phyloP scores from a whole-genome alignment of 2,888 invertebrate genomes.

The Lasioglossum oenotherae region DNA sequence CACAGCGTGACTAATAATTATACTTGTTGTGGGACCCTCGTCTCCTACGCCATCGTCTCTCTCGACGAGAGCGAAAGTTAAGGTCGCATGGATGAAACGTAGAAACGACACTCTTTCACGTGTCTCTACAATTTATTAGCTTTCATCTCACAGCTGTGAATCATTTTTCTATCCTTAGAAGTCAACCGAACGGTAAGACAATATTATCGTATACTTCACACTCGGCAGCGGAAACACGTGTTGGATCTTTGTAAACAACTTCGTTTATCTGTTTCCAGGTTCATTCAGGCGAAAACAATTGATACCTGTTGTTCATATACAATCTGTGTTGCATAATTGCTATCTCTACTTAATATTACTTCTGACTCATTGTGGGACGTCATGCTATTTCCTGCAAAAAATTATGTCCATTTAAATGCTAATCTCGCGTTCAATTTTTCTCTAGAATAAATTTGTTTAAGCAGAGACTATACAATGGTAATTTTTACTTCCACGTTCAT shows the following conservation, averaged over 20 bases:
- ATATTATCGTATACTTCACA: not conserved
- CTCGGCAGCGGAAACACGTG: not conserved
- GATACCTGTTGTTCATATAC: not conserved
- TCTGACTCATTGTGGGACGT: not conserved
- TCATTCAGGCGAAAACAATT: not conserved
- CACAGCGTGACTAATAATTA: conserved; percentile 73
- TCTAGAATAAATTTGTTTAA: too few relatives aligned
- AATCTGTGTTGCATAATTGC: not conserved
- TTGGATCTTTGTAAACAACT: not conserved
- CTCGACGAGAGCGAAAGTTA: conserved; percentile 53
- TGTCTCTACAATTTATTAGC: not conserved
- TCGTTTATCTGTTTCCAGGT: not conserved
- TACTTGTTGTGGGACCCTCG: conserved; percentile 60
- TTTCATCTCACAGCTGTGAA: not conserved
- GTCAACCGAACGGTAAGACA: not conserved
- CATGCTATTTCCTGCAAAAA: not conserved
- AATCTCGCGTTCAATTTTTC: too few relatives aligned
- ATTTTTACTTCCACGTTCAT: not conserved
- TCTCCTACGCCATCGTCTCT: conserved; percentile 61
- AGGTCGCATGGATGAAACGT: conserved; percentile 38
- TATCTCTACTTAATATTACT: not conserved
- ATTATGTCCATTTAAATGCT: not conserved
- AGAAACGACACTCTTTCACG: conserved; percentile 35
- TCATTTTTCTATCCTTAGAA: not conserved
- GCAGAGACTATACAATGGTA: not conserved